A percentile compares a stretch with the other conserved stretches of the same genome.
Evolutionary conservation across 2,113 vertebrate genomes (phyloP).

Genomic region (Genyomyrus donnyi): DNA sequence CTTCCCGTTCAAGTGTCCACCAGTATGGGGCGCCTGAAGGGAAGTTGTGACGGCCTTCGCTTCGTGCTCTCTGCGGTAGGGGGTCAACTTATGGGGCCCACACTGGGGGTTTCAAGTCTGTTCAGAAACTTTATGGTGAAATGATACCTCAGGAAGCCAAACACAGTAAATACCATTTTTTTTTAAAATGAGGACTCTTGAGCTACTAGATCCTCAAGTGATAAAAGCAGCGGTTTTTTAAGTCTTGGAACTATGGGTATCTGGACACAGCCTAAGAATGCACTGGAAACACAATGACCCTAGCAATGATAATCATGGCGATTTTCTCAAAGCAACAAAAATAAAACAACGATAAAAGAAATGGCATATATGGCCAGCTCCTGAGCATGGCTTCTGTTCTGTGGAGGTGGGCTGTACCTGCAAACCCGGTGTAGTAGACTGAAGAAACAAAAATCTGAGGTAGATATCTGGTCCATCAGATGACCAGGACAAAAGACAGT

Average conservation of each 20-base stretch:
- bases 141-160: conserved; percentile 66
- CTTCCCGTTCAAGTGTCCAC: conserved; percentile 62
- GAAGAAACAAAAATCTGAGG: conserved; percentile 91
- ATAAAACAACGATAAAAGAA: conserved; percentile 76
- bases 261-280: conserved; percentile 70
- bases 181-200: conserved; percentile 57
- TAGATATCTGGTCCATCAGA: conserved; percentile 94
- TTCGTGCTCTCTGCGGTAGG: conserved; percentile 52
- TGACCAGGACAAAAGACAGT: conserved; percentile 90
- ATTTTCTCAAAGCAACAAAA: conserved; percentile 57
- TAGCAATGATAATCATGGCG: conserved; percentile 49
- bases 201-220: conserved; percentile 73
- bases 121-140: conserved; percentile 60
- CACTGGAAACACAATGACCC: conserved; percentile 47
- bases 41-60: conserved; percentile 43
- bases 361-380: conserved; percentile 82
- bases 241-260: conserved; percentile 78
- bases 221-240: conserved; percentile 80
- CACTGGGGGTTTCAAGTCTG: conserved; percentile 54
- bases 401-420: conserved; percentile 90
- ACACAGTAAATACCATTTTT: conserved; percentile 72
- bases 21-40: conserved; percentile 59
- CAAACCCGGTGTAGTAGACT: conserved; percentile 71
- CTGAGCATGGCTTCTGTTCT: conserved; percentile 95
- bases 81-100: conserved; percentile 52